Evolutionary conservation across 2,113 vertebrate species (phyloP).

Genomic region (Stigmatopora nigra): DNA sequence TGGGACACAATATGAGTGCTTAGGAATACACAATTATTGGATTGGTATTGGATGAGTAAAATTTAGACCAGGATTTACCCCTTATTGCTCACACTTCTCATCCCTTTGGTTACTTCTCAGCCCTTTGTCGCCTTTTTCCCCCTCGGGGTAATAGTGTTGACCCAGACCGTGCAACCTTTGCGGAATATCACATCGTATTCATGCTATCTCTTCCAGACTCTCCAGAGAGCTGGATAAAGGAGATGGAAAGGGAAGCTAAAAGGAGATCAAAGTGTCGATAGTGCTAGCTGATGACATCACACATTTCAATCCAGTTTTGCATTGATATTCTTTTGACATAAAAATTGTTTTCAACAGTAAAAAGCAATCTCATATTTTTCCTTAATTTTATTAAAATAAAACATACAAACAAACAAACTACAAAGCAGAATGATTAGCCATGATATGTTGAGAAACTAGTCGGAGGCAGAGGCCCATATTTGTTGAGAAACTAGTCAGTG

Average conservation of each 20-base stretch:
- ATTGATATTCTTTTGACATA: background rate
- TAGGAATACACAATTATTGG: slow-evolving; percentile 21
- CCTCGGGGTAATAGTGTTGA: slow-evolving; percentile 23
- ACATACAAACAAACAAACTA: background rate
- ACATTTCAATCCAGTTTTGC: background rate
- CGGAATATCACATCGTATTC: slow-evolving; percentile 36
- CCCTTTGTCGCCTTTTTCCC: background rate
- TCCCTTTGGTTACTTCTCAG: slow-evolving; percentile 7
- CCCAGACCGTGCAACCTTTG: slow-evolving; percentile 36
- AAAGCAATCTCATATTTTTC: too few species aligned
- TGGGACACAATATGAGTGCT: slow-evolving; percentile 27
- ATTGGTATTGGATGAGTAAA: slow-evolving; percentile 18
- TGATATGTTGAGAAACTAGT: too few species aligned
- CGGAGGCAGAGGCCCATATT: too few species aligned
- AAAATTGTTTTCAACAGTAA: background rate
- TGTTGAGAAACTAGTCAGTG: too few species aligned
- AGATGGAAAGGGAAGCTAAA: slow-evolving; percentile 16
- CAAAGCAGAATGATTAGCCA: background rate
- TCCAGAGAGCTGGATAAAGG: slow-evolving; percentile 23
- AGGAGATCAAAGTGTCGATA: slow-evolving; percentile 36
- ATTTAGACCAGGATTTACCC: slow-evolving; percentile 9
- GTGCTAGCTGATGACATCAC: background rate
- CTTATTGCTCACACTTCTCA: background rate
- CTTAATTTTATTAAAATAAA: background rate
- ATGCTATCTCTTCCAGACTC: slow-evolving; percentile 23